Evolutionary conservation across 1,140 invertebrate genomes (phyloP), one percentile per base, ranked within the genome.

Genomic region (Drosophila persimilis): DNA sequence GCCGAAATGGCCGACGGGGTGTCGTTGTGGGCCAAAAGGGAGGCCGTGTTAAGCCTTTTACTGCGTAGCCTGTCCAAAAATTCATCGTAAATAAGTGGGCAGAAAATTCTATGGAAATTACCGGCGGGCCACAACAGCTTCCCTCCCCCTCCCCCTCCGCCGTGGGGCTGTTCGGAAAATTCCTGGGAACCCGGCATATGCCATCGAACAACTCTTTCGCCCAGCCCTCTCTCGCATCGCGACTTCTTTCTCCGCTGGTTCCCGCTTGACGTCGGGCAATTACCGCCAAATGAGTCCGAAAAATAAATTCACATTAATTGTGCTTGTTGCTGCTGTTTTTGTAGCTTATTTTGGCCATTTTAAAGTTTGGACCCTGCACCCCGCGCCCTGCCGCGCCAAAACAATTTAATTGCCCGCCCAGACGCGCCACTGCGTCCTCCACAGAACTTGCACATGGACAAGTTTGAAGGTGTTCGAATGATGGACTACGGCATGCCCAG

Each of bases 251-350:
- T 62, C 59, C 56, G 41, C 64, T 51, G 48, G 48, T 56, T 65
- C 55, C 55, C 66, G 44, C 44, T 48, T 80, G 66, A 69, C 77
- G 73, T 50, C 43, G 56, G 59, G 78, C 81, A 88, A 86, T 86
- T 88, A 86, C 78, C 84, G 77, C 78, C 69, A 85, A 86, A 86
- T 88, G 83, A 83, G 83, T 78, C 77, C 66, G 84, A 79, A 74
- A 83, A 86, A 88, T 86, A 83, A 86, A 88, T 86, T 78, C 83
- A 65, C 83, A 89, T 88, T 86, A 88, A 86, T 88, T 86, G 78
- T 79, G 78, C 72, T 78, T 76, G 80, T 79, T 66, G 54, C 35
- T 55, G 73, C 46, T 63, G 69, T 69, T 85, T 58, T 51, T 64
- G 64, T 88, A 57, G 76, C 35, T 81, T 81, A 77, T 85, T 86